Evolutionary conservation across 1,140 invertebrate genomes (phyloP).

Genomic region (Adoxophyes honmai): DNA sequence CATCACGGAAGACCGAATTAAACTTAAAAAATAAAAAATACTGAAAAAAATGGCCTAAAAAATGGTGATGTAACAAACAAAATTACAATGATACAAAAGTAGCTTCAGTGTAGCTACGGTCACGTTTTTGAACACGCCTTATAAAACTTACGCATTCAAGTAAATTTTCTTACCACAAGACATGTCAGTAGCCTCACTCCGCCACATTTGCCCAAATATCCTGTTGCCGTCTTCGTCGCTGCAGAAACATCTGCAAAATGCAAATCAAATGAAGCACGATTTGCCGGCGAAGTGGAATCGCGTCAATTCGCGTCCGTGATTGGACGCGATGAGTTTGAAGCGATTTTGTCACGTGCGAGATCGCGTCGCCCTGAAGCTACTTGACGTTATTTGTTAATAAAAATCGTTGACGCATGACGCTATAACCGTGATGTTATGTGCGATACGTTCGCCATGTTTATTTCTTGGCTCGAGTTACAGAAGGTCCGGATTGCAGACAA

Average conservation of each 20-base stretch:
- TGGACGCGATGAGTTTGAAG: conserved; percentile 1
- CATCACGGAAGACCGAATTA: too few relatives aligned
- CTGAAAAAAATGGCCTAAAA: too few relatives aligned
- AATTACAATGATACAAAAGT: too few relatives aligned
- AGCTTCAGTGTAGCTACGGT: too few relatives aligned
- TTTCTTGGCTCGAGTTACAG: too few relatives aligned
- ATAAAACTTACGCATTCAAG: too few relatives aligned
- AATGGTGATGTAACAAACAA: too few relatives aligned
- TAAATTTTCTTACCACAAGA: conserved; percentile 56
- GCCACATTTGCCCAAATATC: conserved; percentile 78
- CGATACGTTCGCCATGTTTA: too few relatives aligned
- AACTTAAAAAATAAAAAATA: too few relatives aligned
- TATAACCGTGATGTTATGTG: too few relatives aligned
- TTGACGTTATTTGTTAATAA: conserved; percentile 12
- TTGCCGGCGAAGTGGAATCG: conserved; percentile 3
- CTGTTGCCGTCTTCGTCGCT: conserved; percentile 69
- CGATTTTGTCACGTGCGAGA: conserved; percentile 1
- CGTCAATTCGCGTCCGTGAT: neutral
- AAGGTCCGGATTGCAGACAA: too few relatives aligned
- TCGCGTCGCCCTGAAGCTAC: conserved; percentile 3
- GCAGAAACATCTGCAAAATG: conserved; percentile 76
- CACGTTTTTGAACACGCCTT: too few relatives aligned
- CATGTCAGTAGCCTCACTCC: conserved; percentile 73
- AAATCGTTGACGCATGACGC: neutral
- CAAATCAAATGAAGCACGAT: conserved; percentile 13